Percentiles rank a stretch among this genome's conserved stretches.
Evolutionary conservation across 2,888 invertebrate species (phyloP).

Genomic region (Lymantria monacha): DNA sequence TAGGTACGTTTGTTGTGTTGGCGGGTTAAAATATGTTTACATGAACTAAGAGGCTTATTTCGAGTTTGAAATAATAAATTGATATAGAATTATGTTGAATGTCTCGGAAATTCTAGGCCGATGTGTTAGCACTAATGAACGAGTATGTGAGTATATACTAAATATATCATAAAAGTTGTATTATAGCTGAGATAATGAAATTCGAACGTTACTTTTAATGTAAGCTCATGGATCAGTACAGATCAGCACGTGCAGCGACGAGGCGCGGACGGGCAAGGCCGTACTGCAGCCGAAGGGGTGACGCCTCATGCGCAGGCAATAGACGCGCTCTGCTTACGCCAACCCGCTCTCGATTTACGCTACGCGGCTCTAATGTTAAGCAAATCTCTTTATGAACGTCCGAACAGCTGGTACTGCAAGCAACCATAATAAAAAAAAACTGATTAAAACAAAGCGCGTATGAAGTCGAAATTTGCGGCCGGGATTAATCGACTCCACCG

Average conservation of each 20-base stretch:
- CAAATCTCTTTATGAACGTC: conserved; percentile 81
- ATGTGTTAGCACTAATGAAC: conserved; percentile 21
- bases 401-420: conserved; percentile 86
- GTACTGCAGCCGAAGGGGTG: conserved; percentile 22
- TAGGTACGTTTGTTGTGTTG: too few species aligned
- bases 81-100: not conserved
- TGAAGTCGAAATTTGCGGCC: conserved; percentile 38
- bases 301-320: conserved; percentile 24
- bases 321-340: conserved; percentile 37
- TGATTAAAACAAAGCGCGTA: conserved; percentile 57
- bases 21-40: too few species aligned
- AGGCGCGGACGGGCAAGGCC: conserved; percentile 38
- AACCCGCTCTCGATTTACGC: conserved; percentile 50
- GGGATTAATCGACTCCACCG: conserved; percentile 33
- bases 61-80: too few species aligned
- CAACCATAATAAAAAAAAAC: conserved; percentile 67
- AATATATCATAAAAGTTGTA: not conserved
- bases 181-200: conserved; percentile 6
- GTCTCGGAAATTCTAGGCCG: conserved; percentile 26
- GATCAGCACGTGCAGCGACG: conserved; percentile 40
- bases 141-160: conserved; percentile 3
- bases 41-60: too few species aligned
- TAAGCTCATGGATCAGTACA: conserved; percentile 43
- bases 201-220: conserved; percentile 14
- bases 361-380: conserved; percentile 61